phyloP scores from a whole-genome alignment of 2,888 invertebrate species.

The Herminia tarsipennalis region DNA sequence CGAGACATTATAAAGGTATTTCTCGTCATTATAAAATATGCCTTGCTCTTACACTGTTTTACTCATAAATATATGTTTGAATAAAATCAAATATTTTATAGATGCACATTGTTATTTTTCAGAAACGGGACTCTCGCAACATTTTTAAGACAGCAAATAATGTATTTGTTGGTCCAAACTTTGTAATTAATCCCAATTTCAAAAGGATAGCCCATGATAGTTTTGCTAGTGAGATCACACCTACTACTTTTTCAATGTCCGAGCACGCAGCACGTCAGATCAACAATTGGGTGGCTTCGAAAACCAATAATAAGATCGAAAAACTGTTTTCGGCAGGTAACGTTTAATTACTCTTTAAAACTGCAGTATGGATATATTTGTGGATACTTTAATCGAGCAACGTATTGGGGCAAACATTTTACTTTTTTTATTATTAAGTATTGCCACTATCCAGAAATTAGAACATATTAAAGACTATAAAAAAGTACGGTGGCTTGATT shows the following conservation, averaged over 20 bases:
- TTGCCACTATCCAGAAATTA: too few species aligned
- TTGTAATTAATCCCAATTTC: constrained; percentile 61
- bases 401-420: too few species aligned
- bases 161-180: constrained; percentile 65
- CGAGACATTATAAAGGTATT: too few species aligned
- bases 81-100: too few species aligned
- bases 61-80: too few species aligned
- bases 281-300: constrained; percentile 89
- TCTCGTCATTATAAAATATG: too few species aligned
- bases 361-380: too few species aligned
- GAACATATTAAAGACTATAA: too few species aligned
- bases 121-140: constrained; percentile 67
- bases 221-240: constrained; percentile 85
- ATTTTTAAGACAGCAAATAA: constrained; percentile 68
- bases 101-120: constrained; percentile 41
- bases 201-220: constrained; percentile 63
- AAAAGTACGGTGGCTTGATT: too few species aligned
- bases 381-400: too few species aligned
- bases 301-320: constrained; percentile 89
- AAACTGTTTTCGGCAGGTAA: constrained; percentile 86
- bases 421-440: too few species aligned
- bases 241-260: constrained; percentile 81
- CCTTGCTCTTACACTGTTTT: too few species aligned
- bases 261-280: constrained; percentile 82
- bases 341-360: neutral